These are phyloP conservation scores for Poecile montanus DNA, from an alignment of 2,797 vertebrate genomes.

Conservation along the genomic window DNA sequence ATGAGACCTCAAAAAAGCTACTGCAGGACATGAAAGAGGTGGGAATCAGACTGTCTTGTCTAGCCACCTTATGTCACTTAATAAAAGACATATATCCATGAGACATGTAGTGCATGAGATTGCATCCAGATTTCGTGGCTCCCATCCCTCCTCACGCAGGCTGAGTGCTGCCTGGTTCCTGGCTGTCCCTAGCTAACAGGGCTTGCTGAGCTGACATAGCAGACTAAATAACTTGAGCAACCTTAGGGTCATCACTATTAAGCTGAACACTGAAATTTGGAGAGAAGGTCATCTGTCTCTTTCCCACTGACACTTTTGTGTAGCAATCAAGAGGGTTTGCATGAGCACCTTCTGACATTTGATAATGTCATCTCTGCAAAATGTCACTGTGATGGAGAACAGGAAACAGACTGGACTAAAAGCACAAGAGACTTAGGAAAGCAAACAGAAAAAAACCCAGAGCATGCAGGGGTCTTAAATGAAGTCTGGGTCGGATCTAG, in stretches of 20 bases:
- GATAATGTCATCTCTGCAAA: neutral
- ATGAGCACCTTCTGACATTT: neutral
- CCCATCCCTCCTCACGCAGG: neutral
- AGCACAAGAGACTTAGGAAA: neutral
- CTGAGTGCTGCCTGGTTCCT: neutral
- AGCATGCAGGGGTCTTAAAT: neutral
- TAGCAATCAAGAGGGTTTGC: neutral
- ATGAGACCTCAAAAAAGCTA: neutral
- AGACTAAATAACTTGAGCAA: neutral
- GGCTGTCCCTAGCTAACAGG: neutral
- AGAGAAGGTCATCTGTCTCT: neutral
- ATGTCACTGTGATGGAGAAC: neutral
- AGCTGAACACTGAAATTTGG: neutral
- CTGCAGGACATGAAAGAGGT: neutral
- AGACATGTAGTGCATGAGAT: neutral
- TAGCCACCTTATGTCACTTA: neutral
- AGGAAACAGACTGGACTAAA: neutral
- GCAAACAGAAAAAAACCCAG: neutral
- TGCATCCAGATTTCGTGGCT: neutral
- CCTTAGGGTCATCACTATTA: neutral
- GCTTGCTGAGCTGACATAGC: neutral
- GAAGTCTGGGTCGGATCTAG: neutral
- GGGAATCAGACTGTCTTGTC: neutral
- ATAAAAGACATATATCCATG: neutral
- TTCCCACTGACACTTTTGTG: neutral